Base-by-base conservation (phyloP, 1,140 invertebrate genomes). In the Calliopsis andreniformis region DNA sequence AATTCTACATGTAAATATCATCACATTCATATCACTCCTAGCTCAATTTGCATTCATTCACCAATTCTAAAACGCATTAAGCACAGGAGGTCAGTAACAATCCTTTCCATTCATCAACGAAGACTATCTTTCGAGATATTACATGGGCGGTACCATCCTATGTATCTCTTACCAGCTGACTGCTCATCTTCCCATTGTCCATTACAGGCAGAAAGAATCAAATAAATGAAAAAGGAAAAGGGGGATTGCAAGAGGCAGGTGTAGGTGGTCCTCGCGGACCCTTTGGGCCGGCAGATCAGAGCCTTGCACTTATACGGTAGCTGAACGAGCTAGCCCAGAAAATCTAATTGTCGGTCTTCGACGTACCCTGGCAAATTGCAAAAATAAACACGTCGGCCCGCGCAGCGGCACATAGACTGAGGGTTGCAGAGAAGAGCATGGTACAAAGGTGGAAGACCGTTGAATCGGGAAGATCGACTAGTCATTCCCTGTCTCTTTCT, bases 271-370 rank as follows among this genome's bases (percentile, higher is more conserved):
- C 79, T 51, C 55, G 71, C 77, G 66, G 55, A 35, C 25, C 68
- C 61, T 85, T 80, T 61, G 80, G 68, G 55, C 64, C 43, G 66
- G 45, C 75, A 79, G 85, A 86, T 76, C 72, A 82, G 76, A 79
- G 83, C 85, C 87, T 89, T 87, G 70, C 89, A 91, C 88, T 92
- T 92, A 92, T 89, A 92, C 91, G 84, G 91, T 91, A 92, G 91
- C 88, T 87, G 85, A 90, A 89, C 83, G 83, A 87, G 61, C 45
- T 73, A 73, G 79, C 78, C 79, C 83, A 83, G 85, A 76, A 91
- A 91, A 92, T 92, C 90, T 91, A 92, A 91, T 92, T 91, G 89
- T 90, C 85, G 88, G 89, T 89, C 85, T 90, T 90, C 87, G 87
- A 86, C 77, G 82, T 80, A 83, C 80, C 59, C 10, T 55, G 78